A percentile compares a stretch with the other conserved stretches of the same genome.
Conservation (phyloP, 1,140 invertebrate species). For the Danaus plexippus region DNA sequence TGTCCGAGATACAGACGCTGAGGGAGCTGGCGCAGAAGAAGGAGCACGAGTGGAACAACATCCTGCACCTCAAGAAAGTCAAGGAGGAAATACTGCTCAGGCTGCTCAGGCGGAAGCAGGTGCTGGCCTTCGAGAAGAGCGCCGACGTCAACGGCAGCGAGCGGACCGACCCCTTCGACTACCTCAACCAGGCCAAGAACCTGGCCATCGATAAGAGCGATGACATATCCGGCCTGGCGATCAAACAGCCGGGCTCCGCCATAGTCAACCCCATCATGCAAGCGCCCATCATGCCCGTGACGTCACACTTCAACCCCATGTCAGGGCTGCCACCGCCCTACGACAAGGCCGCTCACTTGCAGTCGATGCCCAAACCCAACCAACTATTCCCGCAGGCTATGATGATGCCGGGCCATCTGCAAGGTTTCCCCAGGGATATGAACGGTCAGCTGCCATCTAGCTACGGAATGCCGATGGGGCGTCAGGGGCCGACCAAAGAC, state of each 20-base stretch:
- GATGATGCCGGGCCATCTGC: slow-evolving; percentile 57
- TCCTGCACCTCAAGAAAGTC: slow-evolving; percentile 83
- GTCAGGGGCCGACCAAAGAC: slow-evolving; percentile 83
- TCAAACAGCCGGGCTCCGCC: slow-evolving; percentile 48
- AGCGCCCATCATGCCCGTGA: slow-evolving; percentile 47
- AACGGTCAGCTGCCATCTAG: slow-evolving; percentile 61
- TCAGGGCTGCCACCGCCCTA: slow-evolving; percentile 59
- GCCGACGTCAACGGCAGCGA: slow-evolving; percentile 55
- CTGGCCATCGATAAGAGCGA: slow-evolving; percentile 64
- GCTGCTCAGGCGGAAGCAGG: slow-evolving; percentile 77
- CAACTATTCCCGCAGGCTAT: slow-evolving; percentile 51
- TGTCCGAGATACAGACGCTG: slow-evolving; percentile 77
- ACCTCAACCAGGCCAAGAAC: slow-evolving; percentile 58
- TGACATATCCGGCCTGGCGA: slow-evolving; percentile 58
- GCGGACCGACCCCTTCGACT: slow-evolving; percentile 53
- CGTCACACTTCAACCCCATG: slow-evolving; percentile 55
- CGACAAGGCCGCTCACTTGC: slow-evolving; percentile 61
- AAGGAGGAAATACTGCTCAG: slow-evolving; percentile 84
- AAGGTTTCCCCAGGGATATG: slow-evolving; percentile 65
- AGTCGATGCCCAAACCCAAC: slow-evolving; percentile 51
- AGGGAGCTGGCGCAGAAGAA: slow-evolving; percentile 80
- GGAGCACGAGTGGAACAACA: slow-evolving; percentile 88
- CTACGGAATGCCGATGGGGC: slow-evolving; percentile 68
- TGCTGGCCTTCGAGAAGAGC: slow-evolving; percentile 67
- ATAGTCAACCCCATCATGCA: slow-evolving; percentile 51